phyloP scores from a whole-genome alignment of 2,888 invertebrate genomes.

The Villa cingulata region DNA sequence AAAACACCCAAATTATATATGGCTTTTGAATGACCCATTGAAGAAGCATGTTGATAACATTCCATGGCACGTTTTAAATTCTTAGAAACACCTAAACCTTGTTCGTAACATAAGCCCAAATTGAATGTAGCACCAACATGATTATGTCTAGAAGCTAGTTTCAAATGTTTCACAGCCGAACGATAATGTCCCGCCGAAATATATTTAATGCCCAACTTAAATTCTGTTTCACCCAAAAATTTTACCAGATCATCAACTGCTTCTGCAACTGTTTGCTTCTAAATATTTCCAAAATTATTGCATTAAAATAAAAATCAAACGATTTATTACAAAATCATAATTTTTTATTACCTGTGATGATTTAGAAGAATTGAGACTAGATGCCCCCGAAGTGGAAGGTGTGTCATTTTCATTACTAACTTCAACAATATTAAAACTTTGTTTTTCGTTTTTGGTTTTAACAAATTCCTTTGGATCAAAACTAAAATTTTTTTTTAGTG shows the following conservation, averaged over 20 bases:
- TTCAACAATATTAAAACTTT: background rate
- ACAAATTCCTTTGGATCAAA: background rate
- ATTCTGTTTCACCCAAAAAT: slow-evolving; percentile 46
- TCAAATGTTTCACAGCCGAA: slow-evolving; percentile 41
- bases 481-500: slow-evolving; percentile 7
- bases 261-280: slow-evolving; percentile 11
- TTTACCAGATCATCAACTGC: slow-evolving; percentile 37
- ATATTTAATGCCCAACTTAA: slow-evolving; percentile 44
- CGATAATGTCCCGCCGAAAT: slow-evolving; percentile 44
- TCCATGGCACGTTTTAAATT: slow-evolving; percentile 53
- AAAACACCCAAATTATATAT: slow-evolving; percentile 56
- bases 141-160: slow-evolving; percentile 43
- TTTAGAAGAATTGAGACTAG: background rate
- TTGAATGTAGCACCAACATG: slow-evolving; percentile 52
- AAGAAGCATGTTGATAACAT: slow-evolving; percentile 49
- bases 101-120: slow-evolving; percentile 54
- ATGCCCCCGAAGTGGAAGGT: background rate
- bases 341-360: background rate
- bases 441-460: background rate
- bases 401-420: slow-evolving; percentile 8
- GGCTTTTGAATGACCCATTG: slow-evolving; percentile 49
- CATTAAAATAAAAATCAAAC: background rate
- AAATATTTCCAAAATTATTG: background rate
- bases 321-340: background rate
- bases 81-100: slow-evolving; percentile 47